Percentiles rank a stretch among this genome's conserved stretches.
Evolutionary conservation across 2,888 invertebrate genomes (phyloP).

Genomic region (Ophioninae sp.): DNA sequence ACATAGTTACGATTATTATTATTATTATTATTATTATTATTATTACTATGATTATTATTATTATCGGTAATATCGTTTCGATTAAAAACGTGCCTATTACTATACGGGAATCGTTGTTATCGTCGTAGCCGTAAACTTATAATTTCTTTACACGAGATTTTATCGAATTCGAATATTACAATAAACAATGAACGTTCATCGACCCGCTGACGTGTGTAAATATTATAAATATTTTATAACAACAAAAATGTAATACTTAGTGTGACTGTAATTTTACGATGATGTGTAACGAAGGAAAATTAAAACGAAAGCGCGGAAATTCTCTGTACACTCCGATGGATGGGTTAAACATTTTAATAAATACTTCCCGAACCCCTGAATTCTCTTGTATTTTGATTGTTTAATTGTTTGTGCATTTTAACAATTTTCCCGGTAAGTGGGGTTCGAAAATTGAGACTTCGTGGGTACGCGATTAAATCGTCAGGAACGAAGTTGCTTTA

Average conservation of each 20-base stretch:
- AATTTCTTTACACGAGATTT: conserved; percentile 40
- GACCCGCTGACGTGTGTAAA: conserved; percentile 74
- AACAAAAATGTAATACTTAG: conserved; percentile 68
- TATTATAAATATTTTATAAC: conserved; percentile 78
- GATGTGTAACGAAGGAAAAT: conserved; percentile 69
- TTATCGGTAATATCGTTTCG: conserved; percentile 41
- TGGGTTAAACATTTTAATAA: conserved; percentile 77
- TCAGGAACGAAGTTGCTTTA: neutral
- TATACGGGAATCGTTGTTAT: conserved; percentile 62
- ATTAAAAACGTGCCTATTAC: conserved; percentile 55
- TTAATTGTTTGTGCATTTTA: too few species aligned
- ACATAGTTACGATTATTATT: conserved; percentile 58
- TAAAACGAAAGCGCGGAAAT: conserved; percentile 5
- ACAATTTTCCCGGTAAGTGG: neutral
- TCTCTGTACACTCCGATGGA: conserved; percentile 72
- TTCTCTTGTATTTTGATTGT: neutral
- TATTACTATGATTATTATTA: conserved; percentile 51
- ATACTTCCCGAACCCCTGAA: conserved; percentile 71
- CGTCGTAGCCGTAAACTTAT: conserved; percentile 61
- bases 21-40: conserved; percentile 27
- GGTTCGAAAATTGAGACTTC: neutral
- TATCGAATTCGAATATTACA: conserved; percentile 42
- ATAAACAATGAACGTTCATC: conserved; percentile 58
- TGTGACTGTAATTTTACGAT: conserved; percentile 75
- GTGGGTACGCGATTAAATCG: neutral